Evolutionary conservation across 1,140 invertebrate species (phyloP).

Genomic region (Microplitis mediator): DNA sequence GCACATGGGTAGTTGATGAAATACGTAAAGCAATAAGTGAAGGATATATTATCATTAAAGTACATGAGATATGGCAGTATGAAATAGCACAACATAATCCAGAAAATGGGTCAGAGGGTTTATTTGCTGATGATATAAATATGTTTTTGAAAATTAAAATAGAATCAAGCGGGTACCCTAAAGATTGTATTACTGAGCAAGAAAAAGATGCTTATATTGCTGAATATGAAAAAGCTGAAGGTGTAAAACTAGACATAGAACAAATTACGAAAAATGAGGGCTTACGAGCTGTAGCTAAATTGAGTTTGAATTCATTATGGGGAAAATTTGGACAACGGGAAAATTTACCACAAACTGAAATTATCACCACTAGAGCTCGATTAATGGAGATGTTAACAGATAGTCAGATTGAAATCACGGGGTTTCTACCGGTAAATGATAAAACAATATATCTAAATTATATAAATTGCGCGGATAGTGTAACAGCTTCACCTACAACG

Average conservation of each 20-base stretch:
- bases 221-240: conserved; percentile 48
- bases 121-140: conserved; percentile 43
- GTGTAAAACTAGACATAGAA: conserved; percentile 46
- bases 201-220: conserved; percentile 43
- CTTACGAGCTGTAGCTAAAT: too few species aligned
- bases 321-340: too few species aligned
- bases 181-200: conserved; percentile 33
- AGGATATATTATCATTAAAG: conserved; percentile 47
- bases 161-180: conserved; percentile 41
- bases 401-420: conserved; percentile 32
- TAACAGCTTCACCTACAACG: conserved; percentile 17
- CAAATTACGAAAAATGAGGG: conserved; percentile 51
- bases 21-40: conserved; percentile 47
- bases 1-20: conserved; percentile 54
- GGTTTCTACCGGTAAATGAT: conserved; percentile 29
- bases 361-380: too few species aligned
- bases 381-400: too few species aligned
- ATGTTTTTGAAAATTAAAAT: conserved; percentile 48
- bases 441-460: conserved; percentile 27
- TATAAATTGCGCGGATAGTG: conserved; percentile 28
- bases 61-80: conserved; percentile 30
- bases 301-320: too few species aligned
- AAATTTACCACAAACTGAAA: too few species aligned
- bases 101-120: conserved; percentile 23
- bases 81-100: conserved; percentile 29